Evolutionary conservation across 1,140 invertebrate genomes (phyloP).

Genomic region (Pachyrhynchus sulphureomaculatus): DNA sequence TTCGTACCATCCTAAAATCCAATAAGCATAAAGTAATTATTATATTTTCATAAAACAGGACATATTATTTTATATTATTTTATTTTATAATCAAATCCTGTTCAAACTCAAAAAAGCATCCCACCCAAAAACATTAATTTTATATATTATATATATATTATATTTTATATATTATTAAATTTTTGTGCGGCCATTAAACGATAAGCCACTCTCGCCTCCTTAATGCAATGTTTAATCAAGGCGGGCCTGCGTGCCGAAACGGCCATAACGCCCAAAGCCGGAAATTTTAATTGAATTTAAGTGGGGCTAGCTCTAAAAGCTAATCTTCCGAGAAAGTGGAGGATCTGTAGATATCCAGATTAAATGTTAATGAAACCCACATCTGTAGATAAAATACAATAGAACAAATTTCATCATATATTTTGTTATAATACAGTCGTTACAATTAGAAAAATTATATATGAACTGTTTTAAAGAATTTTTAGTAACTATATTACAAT

Average conservation of each 20-base stretch:
- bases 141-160: too few species aligned
- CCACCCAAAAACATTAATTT: constrained; percentile 28
- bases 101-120: constrained; percentile 28
- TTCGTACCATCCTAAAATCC: constrained; percentile 16
- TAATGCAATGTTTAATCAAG: constrained; percentile 24
- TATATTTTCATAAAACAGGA: too few species aligned
- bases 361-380: too few species aligned
- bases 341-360: not conserved
- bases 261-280: not conserved
- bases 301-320: not conserved
- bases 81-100: constrained; percentile 3
- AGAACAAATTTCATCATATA: too few species aligned
- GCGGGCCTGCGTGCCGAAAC: not conserved
- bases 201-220: constrained; percentile 9
- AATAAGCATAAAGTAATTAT: constrained; percentile 31
- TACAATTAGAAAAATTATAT: too few species aligned
- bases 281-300: constrained; percentile 3
- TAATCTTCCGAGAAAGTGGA: not conserved
- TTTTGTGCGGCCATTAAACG: constrained; percentile 23
- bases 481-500: too few species aligned
- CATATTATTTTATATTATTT: too few species aligned
- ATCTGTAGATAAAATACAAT: too few species aligned
- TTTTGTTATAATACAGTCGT: too few species aligned
- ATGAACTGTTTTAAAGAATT: too few species aligned
- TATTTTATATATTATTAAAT: too few species aligned